These are phyloP conservation scores for Phylloscopus collybita DNA, from an alignment of 2,797 vertebrate species.

Conservation along the genomic window DNA sequence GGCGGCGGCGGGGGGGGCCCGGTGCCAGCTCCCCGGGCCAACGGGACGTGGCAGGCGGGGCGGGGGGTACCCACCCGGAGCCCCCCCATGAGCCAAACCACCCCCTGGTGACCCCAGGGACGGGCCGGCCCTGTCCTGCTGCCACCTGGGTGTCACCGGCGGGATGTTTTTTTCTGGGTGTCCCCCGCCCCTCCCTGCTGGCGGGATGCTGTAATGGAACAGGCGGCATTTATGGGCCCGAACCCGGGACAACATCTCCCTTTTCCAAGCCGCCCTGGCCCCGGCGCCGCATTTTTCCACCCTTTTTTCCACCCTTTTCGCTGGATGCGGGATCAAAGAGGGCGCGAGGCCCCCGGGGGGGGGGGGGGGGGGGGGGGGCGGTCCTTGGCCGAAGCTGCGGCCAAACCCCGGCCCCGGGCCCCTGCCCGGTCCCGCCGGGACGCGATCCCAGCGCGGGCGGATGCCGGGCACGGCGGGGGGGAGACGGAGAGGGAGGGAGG, in stretches of 20 bases:
- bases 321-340: slow-evolving; percentile 10
- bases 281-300: background rate
- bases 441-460: background rate
- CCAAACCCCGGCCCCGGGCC: too few species aligned
- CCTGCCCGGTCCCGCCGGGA: background rate
- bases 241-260: background rate
- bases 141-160: background rate
- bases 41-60: background rate
- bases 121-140: too few species aligned
- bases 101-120: background rate
- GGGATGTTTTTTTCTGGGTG: background rate
- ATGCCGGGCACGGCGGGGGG: background rate
- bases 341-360: background rate
- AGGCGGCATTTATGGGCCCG: background rate
- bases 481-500: too few species aligned
- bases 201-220: slow-evolving; percentile 44
- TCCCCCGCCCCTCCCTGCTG: too few species aligned
- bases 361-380: background rate
- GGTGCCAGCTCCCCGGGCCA: background rate
- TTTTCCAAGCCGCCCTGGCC: background rate
- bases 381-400: background rate
- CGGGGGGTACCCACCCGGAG: background rate
- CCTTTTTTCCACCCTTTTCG: background rate
- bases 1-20: background rate
- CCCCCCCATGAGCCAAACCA: too few species aligned